Evolutionary conservation across 2,797 vertebrate genomes (phyloP).

Genomic region (Helostoma temminkii): DNA sequence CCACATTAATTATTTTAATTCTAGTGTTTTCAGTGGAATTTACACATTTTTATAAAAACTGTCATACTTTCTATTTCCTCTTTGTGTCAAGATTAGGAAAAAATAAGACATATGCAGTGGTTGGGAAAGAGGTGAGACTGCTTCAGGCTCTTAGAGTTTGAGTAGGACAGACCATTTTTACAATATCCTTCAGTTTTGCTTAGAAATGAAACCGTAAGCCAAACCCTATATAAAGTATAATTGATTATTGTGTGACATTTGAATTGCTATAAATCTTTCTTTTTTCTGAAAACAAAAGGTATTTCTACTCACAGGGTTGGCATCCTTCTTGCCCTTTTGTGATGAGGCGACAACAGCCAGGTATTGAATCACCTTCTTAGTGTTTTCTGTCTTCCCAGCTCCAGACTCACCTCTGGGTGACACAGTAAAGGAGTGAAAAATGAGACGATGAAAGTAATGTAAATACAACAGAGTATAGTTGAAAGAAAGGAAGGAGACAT

Average conservation of each 20-base stretch:
- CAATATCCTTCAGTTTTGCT: neutral
- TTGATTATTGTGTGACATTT: neutral
- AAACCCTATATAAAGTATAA: neutral
- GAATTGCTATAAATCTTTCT: neutral
- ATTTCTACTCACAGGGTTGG: conserved; percentile 88
- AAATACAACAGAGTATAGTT: neutral
- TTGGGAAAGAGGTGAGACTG: too few relatives aligned
- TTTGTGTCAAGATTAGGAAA: too few relatives aligned
- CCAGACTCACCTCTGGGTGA: conserved; percentile 93
- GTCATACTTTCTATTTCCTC: too few relatives aligned
- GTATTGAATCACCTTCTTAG: conserved; percentile 99
- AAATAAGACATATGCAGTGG: too few relatives aligned
- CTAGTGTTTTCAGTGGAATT: too few relatives aligned
- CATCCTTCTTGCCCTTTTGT: conserved; percentile 96
- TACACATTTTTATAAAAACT: too few relatives aligned
- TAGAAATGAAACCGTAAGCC: too few relatives aligned
- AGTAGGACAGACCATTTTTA: too few relatives aligned
- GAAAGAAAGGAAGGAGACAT: too few relatives aligned
- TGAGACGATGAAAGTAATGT: too few relatives aligned
- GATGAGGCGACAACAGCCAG: conserved; percentile 94
- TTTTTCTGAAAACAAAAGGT: neutral
- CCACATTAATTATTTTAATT: too few relatives aligned
- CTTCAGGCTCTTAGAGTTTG: too few relatives aligned
- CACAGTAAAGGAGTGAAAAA: neutral
- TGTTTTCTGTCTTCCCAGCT: conserved; percentile 97